Conservation (phyloP, 2,888 invertebrate species). For the Polia nebulosa region DNA sequence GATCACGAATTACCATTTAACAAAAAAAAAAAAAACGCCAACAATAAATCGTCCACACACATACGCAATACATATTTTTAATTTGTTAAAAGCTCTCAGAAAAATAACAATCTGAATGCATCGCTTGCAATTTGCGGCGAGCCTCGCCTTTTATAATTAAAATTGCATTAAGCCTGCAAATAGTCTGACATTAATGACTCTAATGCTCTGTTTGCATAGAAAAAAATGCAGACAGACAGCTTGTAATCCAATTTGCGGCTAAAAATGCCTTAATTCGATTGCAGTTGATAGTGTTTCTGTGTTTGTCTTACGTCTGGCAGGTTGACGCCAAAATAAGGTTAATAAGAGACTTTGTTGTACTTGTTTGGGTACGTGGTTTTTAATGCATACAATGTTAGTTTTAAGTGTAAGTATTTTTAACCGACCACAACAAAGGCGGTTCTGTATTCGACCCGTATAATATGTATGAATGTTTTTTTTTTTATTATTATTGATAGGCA, state of each 20-base stretch:
- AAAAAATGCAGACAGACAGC: conserved; percentile 80
- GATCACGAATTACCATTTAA: conserved; percentile 43
- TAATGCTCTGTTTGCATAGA: conserved; percentile 84
- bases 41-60: conserved; percentile 59
- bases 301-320: conserved; percentile 63
- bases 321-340: conserved; percentile 48
- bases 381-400: no score
- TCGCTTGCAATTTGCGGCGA: conserved; percentile 80
- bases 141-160: conserved; percentile 90
- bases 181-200: conserved; percentile 81
- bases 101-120: conserved; percentile 89
- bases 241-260: conserved; percentile 77
- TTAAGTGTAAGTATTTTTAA: no score
- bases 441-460: no score
- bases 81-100: conserved; percentile 88
- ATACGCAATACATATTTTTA: conserved; percentile 78
- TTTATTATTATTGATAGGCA: no score
- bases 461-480: no score
- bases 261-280: conserved; percentile 76
- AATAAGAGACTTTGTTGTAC: conserved; percentile 26
- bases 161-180: conserved; percentile 89
- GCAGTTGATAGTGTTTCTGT: conserved; percentile 57
- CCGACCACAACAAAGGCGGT: no score
- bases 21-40: conserved; percentile 40
- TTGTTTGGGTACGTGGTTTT: background rate